A percentile compares a stretch with the other conserved stretches of the same genome.
phyloP scores from a whole-genome alignment of 2,113 vertebrate genomes.

The Raja brachyura region DNA sequence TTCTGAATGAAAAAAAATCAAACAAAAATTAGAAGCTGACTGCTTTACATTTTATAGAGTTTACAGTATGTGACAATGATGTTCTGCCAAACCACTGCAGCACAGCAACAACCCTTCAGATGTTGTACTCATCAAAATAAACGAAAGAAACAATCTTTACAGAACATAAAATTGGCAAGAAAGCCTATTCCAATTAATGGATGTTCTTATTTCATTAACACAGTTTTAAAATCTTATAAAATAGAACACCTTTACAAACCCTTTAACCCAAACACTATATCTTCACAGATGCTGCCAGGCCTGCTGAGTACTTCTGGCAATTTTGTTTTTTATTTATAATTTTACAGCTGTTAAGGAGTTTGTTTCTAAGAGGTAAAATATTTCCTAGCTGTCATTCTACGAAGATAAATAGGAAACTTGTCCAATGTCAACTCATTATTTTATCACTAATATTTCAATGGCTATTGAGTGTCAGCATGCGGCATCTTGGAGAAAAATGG shows the following conservation, averaged over 20 bases:
- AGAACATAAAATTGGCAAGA: neutral
- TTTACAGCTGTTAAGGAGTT: neutral
- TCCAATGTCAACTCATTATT: neutral
- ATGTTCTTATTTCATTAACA: neutral
- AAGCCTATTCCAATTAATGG: neutral
- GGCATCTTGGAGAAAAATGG: neutral
- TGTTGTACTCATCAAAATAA: neutral
- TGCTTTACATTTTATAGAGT: neutral
- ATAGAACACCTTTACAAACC: neutral
- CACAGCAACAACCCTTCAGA: neutral
- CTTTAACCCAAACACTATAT: too few species aligned
- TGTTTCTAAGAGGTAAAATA: neutral
- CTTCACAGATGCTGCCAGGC: too few species aligned
- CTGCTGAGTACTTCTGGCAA: too few species aligned
- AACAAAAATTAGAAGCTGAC: neutral
- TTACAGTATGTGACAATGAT: neutral
- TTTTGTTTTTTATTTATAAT: neutral
- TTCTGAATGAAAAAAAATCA: neutral
- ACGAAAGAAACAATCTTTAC: neutral
- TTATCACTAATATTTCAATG: neutral
- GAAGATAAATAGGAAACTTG: neutral
- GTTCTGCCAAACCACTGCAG: neutral
- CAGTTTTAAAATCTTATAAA: neutral
- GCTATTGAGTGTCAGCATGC: neutral
- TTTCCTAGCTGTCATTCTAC: neutral